Conservation (phyloP, 2,113 vertebrate genomes). For the Gobius niger region DNA sequence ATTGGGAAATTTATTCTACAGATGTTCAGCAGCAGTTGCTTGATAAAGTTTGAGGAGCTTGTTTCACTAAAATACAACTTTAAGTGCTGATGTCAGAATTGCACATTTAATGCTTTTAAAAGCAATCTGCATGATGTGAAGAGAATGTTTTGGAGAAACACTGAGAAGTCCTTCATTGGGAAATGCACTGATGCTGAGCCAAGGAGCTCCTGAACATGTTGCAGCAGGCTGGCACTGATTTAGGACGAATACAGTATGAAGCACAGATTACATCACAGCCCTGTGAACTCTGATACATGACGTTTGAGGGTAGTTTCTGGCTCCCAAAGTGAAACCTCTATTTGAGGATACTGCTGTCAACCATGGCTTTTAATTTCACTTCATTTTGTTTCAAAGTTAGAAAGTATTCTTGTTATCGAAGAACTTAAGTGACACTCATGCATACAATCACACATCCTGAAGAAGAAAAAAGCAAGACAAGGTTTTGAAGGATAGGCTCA, state of each 20-base stretch:
- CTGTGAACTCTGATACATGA: neutral
- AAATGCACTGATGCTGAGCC: neutral
- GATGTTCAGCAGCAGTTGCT: constrained; percentile 25
- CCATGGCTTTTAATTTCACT: constrained; percentile 62
- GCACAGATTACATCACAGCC: neutral
- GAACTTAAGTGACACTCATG: constrained; percentile 5
- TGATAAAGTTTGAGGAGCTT: constrained; percentile 20
- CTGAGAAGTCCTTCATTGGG: neutral
- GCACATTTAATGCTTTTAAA: neutral
- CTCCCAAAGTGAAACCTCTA: neutral
- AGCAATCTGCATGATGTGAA: neutral
- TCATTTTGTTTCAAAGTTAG: constrained; percentile 19
- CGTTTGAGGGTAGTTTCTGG: neutral
- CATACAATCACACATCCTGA: constrained; percentile 20
- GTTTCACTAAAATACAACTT: constrained; percentile 28
- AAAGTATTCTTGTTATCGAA: neutral
- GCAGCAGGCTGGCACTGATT: neutral
- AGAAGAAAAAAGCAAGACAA: constrained; percentile 35
- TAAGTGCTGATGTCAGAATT: neutral
- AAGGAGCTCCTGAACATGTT: neutral
- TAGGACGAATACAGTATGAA: neutral
- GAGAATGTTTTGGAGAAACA: neutral
- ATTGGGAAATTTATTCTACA: constrained; percentile 8
- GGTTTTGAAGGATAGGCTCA: constrained; percentile 50
- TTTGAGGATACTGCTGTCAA: constrained; percentile 15